phyloP scores from a whole-genome alignment of 2,113 vertebrate genomes.

The Mesoclemmys tuberculata region DNA sequence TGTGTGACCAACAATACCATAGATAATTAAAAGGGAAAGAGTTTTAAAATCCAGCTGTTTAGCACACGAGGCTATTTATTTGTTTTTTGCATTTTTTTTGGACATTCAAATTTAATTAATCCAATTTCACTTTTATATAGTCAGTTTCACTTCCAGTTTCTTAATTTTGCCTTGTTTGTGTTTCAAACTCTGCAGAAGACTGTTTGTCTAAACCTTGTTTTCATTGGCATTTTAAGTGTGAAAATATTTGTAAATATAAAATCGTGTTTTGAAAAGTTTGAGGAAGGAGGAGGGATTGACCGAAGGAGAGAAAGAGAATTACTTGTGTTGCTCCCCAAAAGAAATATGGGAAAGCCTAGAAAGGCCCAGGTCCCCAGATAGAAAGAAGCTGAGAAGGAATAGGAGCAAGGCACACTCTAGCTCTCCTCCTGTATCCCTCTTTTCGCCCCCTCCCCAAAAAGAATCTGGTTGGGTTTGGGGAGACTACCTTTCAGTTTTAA shows the following conservation, averaged over 20 bases:
- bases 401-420: not conserved
- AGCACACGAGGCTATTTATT: not conserved
- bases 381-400: not conserved
- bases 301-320: conserved; percentile 23
- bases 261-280: not conserved
- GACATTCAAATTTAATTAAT: not conserved
- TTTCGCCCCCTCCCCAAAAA: conserved; percentile 33
- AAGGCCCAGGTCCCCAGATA: not conserved
- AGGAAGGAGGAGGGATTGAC: not conserved
- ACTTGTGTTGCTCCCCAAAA: not conserved
- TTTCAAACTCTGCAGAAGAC: not conserved
- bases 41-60: conserved; percentile 16
- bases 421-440: not conserved
- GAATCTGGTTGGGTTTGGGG: not conserved
- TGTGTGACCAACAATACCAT: conserved; percentile 5
- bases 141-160: not conserved
- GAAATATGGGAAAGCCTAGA: conserved; percentile 35
- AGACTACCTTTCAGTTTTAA: not conserved
- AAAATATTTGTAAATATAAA: not conserved
- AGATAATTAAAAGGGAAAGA: conserved; percentile 2
- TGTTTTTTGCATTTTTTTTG: not conserved
- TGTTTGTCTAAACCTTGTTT: conserved; percentile 14
- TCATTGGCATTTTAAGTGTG: not conserved
- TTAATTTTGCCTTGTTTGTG: not conserved
- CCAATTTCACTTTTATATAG: not conserved